These are phyloP conservation scores for Alca torda DNA, from an alignment of 2,797 vertebrate species.

Conservation along the genomic window DNA sequence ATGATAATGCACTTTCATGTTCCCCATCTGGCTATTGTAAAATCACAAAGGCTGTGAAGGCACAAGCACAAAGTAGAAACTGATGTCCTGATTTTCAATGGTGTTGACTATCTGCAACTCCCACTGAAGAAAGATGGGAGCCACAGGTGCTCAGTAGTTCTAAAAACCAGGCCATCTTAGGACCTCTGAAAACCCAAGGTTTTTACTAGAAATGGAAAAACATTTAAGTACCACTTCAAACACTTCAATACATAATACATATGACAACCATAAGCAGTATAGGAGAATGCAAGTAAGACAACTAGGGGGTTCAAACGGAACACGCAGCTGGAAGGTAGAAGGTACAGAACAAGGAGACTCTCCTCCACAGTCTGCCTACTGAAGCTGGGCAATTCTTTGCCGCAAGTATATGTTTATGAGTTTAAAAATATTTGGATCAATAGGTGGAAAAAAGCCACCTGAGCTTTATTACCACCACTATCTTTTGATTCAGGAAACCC, in stretches of 20 bases:
- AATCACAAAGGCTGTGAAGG: conserved; percentile 47
- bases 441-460: not conserved
- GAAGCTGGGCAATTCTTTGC: not conserved
- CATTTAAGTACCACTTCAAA: not conserved
- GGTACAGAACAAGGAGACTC: not conserved
- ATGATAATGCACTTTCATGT: conserved; percentile 68
- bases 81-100: conserved; percentile 18
- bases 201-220: not conserved
- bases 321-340: not conserved
- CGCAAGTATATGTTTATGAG: not conserved
- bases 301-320: not conserved
- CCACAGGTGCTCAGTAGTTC: not conserved
- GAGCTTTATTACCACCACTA: not conserved
- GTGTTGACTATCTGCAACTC: not conserved
- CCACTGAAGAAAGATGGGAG: not conserved
- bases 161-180: not conserved
- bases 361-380: not conserved
- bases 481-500: not conserved
- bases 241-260: not conserved
- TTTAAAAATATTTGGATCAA: not conserved
- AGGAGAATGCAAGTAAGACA: not conserved
- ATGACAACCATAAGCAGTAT: not conserved
- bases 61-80: conserved; percentile 21
- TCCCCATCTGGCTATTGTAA: conserved; percentile 54
- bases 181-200: not conserved